Percentiles rank a stretch among this genome's conserved stretches.
Evolutionary conservation across 2,797 vertebrate species (phyloP).

Genomic region (Lophura swinhoii): DNA sequence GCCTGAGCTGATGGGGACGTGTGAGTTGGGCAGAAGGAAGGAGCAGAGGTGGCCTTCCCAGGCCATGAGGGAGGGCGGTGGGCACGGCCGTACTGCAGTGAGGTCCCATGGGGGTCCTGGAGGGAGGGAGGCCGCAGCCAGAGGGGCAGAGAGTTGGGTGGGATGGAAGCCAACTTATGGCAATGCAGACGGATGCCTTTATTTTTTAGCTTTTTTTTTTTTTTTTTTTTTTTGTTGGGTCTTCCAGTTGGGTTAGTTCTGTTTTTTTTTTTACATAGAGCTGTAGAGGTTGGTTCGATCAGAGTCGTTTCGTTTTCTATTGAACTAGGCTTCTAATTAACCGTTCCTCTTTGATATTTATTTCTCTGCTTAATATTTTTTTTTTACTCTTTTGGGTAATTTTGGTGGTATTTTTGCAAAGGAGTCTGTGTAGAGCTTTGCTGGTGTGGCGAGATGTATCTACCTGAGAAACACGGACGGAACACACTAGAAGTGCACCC

Average conservation of each 20-base stretch:
- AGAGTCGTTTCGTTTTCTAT: conserved; percentile 77
- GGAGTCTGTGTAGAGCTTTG: conserved; percentile 73
- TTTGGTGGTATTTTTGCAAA: conserved; percentile 48
- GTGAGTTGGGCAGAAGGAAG: not conserved
- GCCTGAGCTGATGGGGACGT: not conserved
- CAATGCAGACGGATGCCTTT: conserved; percentile 84
- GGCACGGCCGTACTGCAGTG: no score
- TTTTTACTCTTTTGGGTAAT: conserved; percentile 60
- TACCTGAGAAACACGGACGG: conserved; percentile 68
- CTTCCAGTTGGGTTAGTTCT: conserved; percentile 80
- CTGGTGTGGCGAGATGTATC: conserved; percentile 73
- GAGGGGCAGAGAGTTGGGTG: conserved; percentile 37
- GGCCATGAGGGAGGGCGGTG: no score
- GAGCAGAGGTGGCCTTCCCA: no score
- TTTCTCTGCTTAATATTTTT: conserved; percentile 80
- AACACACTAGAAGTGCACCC: conserved; percentile 77
- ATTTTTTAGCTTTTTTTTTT: conserved; percentile 77
- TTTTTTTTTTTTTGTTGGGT: conserved; percentile 76
- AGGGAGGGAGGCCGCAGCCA: conserved; percentile 41
- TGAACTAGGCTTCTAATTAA: conserved; percentile 83
- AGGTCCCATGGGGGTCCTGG: not conserved
- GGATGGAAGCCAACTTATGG: conserved; percentile 65
- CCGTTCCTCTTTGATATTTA: conserved; percentile 84
- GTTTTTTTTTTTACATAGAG: conserved; percentile 74
- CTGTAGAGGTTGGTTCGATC: conserved; percentile 81